Conservation (phyloP, 2,113 vertebrate species). For the Spermophilus dauricus region DNA sequence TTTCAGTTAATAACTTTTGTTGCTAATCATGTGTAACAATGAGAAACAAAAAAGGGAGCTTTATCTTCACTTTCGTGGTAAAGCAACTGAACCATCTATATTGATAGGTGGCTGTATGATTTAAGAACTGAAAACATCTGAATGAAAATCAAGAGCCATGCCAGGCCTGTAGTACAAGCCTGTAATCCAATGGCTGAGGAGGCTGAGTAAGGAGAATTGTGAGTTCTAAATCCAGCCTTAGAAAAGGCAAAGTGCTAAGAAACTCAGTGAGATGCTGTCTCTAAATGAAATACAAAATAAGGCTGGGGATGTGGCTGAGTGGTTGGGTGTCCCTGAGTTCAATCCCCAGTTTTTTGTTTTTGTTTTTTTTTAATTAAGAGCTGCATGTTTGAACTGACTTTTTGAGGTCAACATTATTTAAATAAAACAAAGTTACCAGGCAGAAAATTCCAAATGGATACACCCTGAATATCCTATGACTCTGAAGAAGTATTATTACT, state of each 20-base stretch:
- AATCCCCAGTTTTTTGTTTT: no score
- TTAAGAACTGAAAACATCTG: not conserved
- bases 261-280: no score
- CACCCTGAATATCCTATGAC: not conserved
- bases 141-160: not conserved
- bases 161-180: no score
- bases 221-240: no score
- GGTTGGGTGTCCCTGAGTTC: no score
- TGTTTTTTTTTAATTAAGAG: not conserved
- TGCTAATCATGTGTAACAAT: not conserved
- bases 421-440: not conserved
- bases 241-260: no score
- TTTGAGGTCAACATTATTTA: conserved; percentile 6
- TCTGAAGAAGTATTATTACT: not conserved
- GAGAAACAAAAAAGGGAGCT: not conserved
- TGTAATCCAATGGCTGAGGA: no score
- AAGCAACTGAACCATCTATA: not conserved
- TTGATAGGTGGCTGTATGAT: not conserved
- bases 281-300: no score
- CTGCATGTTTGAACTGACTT: conserved; percentile 14
- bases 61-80: not conserved
- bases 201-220: no score
- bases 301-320: no score
- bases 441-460: not conserved
- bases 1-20: not conserved